A percentile compares a stretch with the other conserved stretches of the same genome.
phyloP scores from a whole-genome alignment of 1,140 invertebrate genomes.

The Euura lappo region DNA sequence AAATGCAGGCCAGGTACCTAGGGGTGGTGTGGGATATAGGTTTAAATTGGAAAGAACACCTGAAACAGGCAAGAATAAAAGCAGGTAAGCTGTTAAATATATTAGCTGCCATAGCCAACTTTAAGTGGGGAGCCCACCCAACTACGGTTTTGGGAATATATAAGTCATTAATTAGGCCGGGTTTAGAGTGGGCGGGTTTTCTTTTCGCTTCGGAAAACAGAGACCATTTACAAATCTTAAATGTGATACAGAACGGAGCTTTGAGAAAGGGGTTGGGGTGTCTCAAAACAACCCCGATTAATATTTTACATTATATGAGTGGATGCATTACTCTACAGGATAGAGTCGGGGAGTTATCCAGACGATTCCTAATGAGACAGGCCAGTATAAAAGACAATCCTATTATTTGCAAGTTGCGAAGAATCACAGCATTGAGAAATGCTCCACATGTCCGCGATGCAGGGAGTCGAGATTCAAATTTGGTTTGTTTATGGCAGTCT shows the following conservation, averaged over 20 bases:
- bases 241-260: neutral
- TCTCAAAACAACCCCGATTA: neutral
- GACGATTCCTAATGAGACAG: too few species aligned
- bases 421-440: too few species aligned
- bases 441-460: too few species aligned
- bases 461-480: too few species aligned
- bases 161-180: slow-evolving; percentile 24
- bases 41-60: slow-evolving; percentile 13
- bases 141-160: slow-evolving; percentile 19
- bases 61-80: slow-evolving; percentile 16
- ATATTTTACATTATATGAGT: neutral
- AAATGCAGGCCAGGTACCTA: neutral
- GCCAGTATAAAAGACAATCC: too few species aligned
- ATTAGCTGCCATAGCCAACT: slow-evolving; percentile 14
- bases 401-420: too few species aligned
- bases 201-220: neutral
- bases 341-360: too few species aligned
- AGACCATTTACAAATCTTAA: neutral
- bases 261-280: slow-evolving; percentile 4
- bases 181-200: slow-evolving; percentile 24
- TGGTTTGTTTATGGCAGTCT: too few species aligned
- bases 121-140: slow-evolving; percentile 25
- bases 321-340: too few species aligned
- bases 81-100: slow-evolving; percentile 14
- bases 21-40: neutral